phyloP scores from a whole-genome alignment of 1,140 invertebrate genomes.

The Heliconius eleuchia region DNA sequence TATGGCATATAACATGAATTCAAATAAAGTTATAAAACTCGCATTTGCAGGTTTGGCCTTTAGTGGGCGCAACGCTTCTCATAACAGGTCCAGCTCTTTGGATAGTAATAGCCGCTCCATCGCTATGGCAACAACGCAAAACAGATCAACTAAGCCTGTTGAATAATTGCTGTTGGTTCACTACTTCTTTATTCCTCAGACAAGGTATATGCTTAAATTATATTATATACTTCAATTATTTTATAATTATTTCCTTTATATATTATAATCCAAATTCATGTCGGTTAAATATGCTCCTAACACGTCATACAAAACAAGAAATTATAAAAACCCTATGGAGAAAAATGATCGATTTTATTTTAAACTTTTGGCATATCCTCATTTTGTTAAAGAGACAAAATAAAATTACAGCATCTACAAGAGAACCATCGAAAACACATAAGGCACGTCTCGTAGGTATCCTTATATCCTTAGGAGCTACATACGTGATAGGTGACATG shows the following conservation, averaged over 20 bases:
- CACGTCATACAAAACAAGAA: too few species aligned
- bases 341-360: too few species aligned
- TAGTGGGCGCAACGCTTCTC: slow-evolving; percentile 80
- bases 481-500: slow-evolving; percentile 87
- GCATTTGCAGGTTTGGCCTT: slow-evolving; percentile 83
- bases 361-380: too few species aligned
- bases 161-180: slow-evolving; percentile 85
- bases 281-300: too few species aligned
- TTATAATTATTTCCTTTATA: too few species aligned
- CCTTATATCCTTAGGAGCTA: slow-evolving; percentile 84
- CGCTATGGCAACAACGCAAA: slow-evolving; percentile 71
- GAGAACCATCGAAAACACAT: slow-evolving; percentile 82
- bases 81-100: slow-evolving; percentile 82
- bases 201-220: slow-evolving; percentile 81
- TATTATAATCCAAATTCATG: too few species aligned
- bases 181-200: slow-evolving; percentile 84
- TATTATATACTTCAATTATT: too few species aligned
- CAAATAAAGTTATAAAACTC: not conserved
- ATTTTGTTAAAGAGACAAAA: not conserved
- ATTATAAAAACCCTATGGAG: too few species aligned
- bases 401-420: slow-evolving; percentile 68
- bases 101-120: slow-evolving; percentile 81
- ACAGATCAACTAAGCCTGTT: slow-evolving; percentile 78
- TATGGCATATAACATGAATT: too few species aligned
- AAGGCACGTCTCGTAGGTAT: slow-evolving; percentile 84